A percentile compares a stretch with the other conserved stretches of the same genome.
Conservation (phyloP, 1,140 invertebrate species). For the Cherax destructor region DNA sequence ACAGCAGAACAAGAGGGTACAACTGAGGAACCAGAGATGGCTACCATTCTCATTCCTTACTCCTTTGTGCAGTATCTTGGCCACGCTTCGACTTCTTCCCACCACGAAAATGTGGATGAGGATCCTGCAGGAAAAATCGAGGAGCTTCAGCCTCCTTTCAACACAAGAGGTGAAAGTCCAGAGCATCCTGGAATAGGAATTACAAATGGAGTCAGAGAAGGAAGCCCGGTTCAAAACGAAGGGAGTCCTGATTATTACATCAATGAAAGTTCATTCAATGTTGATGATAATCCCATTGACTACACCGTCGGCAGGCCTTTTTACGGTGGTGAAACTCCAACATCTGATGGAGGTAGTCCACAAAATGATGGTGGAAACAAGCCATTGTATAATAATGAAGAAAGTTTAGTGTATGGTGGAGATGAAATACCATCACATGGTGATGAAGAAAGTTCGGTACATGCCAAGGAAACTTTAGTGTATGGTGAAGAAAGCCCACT, state of each 20-base stretch:
- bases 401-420: not conserved
- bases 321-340: too few species aligned
- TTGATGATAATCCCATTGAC: too few species aligned
- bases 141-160: too few species aligned
- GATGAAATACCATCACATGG: not conserved
- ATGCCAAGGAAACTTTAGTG: not conserved
- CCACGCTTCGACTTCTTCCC: not conserved
- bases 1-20: not conserved
- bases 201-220: too few species aligned
- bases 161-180: too few species aligned
- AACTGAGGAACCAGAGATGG: slow-evolving; percentile 23
- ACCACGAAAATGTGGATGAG: too few species aligned
- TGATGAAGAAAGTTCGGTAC: not conserved
- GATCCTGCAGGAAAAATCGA: too few species aligned
- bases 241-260: too few species aligned
- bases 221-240: too few species aligned
- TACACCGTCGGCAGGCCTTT: too few species aligned
- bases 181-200: too few species aligned
- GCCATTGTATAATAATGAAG: not conserved
- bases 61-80: slow-evolving; percentile 47
- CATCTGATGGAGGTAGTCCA: not conserved
- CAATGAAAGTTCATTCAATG: too few species aligned
- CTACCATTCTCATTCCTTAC: slow-evolving; percentile 44
- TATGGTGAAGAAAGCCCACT: not conserved
- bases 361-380: not conserved